phyloP scores from a whole-genome alignment of 1,140 invertebrate species.

The Parapsyche elsis region DNA sequence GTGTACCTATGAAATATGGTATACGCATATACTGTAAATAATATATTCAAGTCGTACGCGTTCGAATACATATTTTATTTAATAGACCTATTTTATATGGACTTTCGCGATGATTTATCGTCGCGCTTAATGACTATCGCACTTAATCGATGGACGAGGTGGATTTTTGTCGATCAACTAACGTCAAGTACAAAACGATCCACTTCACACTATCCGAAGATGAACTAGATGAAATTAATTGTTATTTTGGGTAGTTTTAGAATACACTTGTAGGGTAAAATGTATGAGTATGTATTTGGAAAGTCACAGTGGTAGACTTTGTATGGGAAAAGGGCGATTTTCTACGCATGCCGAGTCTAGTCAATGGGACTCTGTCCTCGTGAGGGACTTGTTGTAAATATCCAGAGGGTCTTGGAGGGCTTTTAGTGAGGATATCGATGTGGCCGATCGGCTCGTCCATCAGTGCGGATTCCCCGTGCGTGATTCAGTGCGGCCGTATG shows the following conservation, averaged over 20 bases:
- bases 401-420: constrained; percentile 5
- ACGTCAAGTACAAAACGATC: too few species aligned
- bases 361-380: not conserved
- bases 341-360: not conserved
- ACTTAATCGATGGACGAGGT: too few species aligned
- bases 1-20: not conserved
- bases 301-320: too few species aligned
- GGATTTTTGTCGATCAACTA: too few species aligned
- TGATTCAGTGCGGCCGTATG: constrained; percentile 45
- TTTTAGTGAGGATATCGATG: constrained; percentile 38
- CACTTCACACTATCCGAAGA: not conserved
- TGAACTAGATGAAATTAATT: too few species aligned
- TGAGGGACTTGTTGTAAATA: not conserved
- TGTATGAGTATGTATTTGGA: too few species aligned
- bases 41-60: not conserved
- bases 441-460: constrained; percentile 35
- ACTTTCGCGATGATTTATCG: too few species aligned
- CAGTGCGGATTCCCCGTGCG: constrained; percentile 41
- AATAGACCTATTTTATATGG: too few species aligned
- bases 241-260: too few species aligned
- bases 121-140: too few species aligned
- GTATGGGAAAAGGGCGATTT: not conserved
- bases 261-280: too few species aligned
- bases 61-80: too few species aligned
- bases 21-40: not conserved